Base-by-base conservation (phyloP, 2,888 invertebrate genomes). In the Platycnemis pennipes region DNA sequence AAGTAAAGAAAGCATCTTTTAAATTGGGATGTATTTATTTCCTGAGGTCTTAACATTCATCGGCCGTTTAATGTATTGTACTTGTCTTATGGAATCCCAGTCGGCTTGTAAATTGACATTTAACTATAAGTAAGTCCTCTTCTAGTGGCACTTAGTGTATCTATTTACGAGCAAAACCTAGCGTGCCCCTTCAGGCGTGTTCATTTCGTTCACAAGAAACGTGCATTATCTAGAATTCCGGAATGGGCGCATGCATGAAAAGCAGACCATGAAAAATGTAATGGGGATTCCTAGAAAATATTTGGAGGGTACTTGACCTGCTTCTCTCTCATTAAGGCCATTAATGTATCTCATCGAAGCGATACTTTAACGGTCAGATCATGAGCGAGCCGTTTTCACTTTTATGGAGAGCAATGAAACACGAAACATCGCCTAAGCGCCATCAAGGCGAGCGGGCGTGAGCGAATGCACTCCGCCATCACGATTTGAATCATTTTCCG, bases 361-460 rank as follows among this genome's bases (percentile, higher is more conserved):
- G 8, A 63, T 63, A 91, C 26, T 91, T 89, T 53, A 44, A 63
- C 63, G 91, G 19, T 26, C n/a, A 56, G n/a, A 88, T 46, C 87
- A 44, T 22, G 44, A 46, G 26, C 46, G 49, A 69, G 11, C 63
- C 37, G 26, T 44, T 63, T 91, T 69, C 56, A n/a, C n/a, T 63
- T 91, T 91, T 91, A 91, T 63, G 53, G 63, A 42, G 63, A 42
- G 63, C 44, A 56, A 53, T 63, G 44, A 91, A 91, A 91, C 91
- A 44, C 26, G 63, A 91, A 26, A 69, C 22, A n/a, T 37, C 77
- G 11, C 77, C 19, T 42, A 63, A 91, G 44, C 63, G 56, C 91
- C 91, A 44, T 63, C 53, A 77, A 37, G 37, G 13, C 44, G 16
- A 44, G 5, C 31, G 53, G 31, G 16, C 56, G 26, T 69, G 77